Base-by-base conservation (phyloP, 2,888 invertebrate species). In the Antitype chi region DNA sequence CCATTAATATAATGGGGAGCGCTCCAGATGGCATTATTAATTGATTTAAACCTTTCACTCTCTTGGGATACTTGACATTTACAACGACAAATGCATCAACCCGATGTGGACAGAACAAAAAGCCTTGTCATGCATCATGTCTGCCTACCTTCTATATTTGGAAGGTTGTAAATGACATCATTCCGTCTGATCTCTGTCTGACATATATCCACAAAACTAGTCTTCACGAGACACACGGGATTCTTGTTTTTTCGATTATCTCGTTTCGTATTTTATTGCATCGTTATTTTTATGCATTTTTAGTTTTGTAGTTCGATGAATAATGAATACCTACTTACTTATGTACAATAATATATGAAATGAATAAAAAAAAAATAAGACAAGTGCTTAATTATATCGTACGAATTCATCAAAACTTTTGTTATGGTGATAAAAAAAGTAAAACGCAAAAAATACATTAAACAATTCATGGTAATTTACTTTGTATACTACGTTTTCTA, bases 161-260 rank as follows among this genome's bases (percentile, higher is more conserved):
- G 86, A 71, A 81, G 69, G 53, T 77, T 74, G 76, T 52, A 64
- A 76, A 80, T 85, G 70, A 84, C 74, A 63, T 85, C 80, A 86
- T 59, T 38, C 8, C 28, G 70, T 67, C 74, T 82, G 62, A 60
- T 52, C 43, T 53, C 20, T 71, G 81, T 74, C 85, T 85, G 85
- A 67, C 74, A 84, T 80, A 67, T 47, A 84, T 70, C n/a, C 23
- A 57, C 5, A 70, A 76, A 76, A 52, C 62, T 47, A 59, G 67
- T 67, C 20, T 17, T 52, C 32, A 38, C 6, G 59, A 23, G 17
- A 47, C 15, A 25, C 55, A 23, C 7, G n/a, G 23, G 28, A 67
- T 67, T 28, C 17, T 47, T 53, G 43, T 78, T 79, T 79, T 70
- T 49, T 55, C 15, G n/a, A 47, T 23, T 47, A 23, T 38, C 20